These are phyloP conservation scores for Xestobium rufovillosum DNA, from an alignment of 2,888 invertebrate species.

Conservation along the genomic window DNA sequence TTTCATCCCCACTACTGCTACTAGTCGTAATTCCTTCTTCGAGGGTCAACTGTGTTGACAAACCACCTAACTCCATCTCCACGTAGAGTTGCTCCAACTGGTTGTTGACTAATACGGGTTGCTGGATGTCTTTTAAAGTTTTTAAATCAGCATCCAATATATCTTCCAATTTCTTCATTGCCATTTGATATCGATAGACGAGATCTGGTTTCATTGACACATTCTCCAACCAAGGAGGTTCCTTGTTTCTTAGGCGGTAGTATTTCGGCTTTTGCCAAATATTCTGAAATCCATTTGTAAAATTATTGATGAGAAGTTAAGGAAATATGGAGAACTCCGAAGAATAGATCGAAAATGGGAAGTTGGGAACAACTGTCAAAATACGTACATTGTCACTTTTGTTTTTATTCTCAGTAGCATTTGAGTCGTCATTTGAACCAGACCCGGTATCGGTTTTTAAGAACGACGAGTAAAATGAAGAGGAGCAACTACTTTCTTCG, in stretches of 20 bases:
- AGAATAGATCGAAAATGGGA: conserved; percentile 4
- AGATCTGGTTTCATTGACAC: conserved; percentile 59
- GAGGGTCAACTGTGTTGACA: conserved; percentile 50
- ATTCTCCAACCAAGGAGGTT: conserved; percentile 62
- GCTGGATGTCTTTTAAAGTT: conserved; percentile 48
- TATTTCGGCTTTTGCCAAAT: conserved; percentile 44
- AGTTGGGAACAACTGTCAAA: conserved; percentile 1
- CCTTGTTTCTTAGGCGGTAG: conserved; percentile 43
- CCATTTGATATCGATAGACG: conserved; percentile 62
- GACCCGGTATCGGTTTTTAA: conserved; percentile 56
- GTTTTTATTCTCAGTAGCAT: conserved; percentile 29
- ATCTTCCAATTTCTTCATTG: conserved; percentile 50
- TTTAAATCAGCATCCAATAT: conserved; percentile 56
- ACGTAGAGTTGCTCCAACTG: conserved; percentile 63
- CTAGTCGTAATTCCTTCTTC: conserved; percentile 57
- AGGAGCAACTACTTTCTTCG: conserved; percentile 58
- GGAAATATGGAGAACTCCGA: conserved; percentile 1
- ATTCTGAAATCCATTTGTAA: conserved; percentile 23
- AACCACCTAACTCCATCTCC: conserved; percentile 60
- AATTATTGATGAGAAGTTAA: neutral
- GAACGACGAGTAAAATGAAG: conserved; percentile 65
- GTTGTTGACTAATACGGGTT: conserved; percentile 62
- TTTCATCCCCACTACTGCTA: conserved; percentile 42
- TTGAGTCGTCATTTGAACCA: conserved; percentile 40
- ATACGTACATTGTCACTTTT: conserved; percentile 33